Base-by-base conservation (phyloP, 2,113 vertebrate species). In the Ammodytes marinus region DNA sequence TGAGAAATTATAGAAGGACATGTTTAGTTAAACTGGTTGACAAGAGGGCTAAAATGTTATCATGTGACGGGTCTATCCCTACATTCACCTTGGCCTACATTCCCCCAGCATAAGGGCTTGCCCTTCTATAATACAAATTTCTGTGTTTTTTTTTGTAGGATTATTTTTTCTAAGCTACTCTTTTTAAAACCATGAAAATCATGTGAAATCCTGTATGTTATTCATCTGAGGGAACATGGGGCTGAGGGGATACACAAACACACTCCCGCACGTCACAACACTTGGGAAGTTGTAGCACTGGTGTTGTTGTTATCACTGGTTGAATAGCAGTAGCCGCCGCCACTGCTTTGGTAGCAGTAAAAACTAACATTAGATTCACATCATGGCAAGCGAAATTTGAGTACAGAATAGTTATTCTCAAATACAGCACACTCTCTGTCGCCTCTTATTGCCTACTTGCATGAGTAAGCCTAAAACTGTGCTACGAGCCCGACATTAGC, bases 401-500 rank as follows among this genome's bases (percentile, higher is more conserved):
- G 2, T 45, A 66, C 2, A 14, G 0, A 3, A 6, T 12, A 19
- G 0, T 2, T 14, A 39, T 27, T 5, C 6, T 2, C 19, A 10
- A 68, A 54, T 15, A 37, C 71, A 43, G 14, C 55, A 17, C 67
- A 45, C 0, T 27, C 4, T 55, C 4, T 55, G 12, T 13, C 5
- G n/a, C 27, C 27, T 27, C 27, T 27, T 15, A 0, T 46, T 50
- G 43, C 6, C 54, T n/a, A 47, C 8, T 15, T 45, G 6, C 43
- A n/a, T 27, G 65, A 12, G 1, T 27, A 15, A 45, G 17, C 8
- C 12, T 61, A n/a, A 60, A 53, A 17, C 7, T 15, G 9, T 12
- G 11, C 40, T 45, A 8, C 67, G 15, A 67, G 76, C 63, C 67
- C 68, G 40, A 66, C 6, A 10, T 27, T 43, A 57, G 86, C 86